Percentiles rank a stretch among this genome's conserved stretches.
Evolutionary conservation across 2,113 vertebrate genomes (phyloP).

Genomic region (Scopus umbretta): DNA sequence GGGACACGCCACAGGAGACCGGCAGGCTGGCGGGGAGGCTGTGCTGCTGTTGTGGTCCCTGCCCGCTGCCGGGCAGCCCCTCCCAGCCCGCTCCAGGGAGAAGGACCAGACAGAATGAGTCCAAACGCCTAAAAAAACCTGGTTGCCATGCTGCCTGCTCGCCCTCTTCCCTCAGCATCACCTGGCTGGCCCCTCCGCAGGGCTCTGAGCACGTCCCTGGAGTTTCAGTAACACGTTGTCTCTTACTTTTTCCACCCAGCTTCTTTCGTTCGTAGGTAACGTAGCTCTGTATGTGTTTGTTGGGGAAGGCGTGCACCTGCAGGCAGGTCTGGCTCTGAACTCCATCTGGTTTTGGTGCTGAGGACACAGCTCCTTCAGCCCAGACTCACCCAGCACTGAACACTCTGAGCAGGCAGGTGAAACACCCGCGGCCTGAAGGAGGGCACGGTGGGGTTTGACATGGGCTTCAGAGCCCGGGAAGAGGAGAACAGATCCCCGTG

Average conservation of each 20-base stretch:
- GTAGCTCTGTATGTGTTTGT: background rate
- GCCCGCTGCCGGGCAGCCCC: background rate
- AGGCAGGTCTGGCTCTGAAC: background rate
- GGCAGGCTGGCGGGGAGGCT: background rate
- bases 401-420: background rate
- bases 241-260: background rate
- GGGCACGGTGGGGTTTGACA: background rate
- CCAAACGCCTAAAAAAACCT: background rate
- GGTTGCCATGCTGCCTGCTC: background rate
- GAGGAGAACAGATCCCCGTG: background rate
- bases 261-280: background rate
- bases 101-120: background rate
- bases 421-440: fast-evolving
- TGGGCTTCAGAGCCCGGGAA: background rate
- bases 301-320: fast-evolving
- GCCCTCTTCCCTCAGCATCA: too few species aligned
- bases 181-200: background rate
- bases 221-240: too few species aligned
- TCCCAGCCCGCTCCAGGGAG: background rate
- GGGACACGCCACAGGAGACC: too few species aligned
- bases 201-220: background rate
- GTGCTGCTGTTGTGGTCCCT: background rate
- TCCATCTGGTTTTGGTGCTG: background rate
- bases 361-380: background rate
- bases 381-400: background rate